Evolutionary conservation across 2,797 vertebrate genomes (phyloP).

Genomic region (Typhlichthys subterraneus): DNA sequence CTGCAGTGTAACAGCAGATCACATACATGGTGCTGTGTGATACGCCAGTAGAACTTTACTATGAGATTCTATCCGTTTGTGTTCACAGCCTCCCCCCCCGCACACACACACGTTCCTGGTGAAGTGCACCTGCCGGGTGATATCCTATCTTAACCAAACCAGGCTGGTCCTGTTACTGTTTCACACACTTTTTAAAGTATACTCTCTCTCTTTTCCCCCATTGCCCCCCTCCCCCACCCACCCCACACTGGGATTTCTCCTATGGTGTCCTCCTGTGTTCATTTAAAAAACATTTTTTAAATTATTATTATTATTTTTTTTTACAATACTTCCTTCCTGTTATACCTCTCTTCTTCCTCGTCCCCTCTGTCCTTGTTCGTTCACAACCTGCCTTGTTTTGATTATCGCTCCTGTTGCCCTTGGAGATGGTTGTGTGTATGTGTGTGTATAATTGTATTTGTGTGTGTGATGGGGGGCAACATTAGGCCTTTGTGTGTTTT

Average conservation of each 20-base stretch:
- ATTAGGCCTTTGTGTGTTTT: too few relatives aligned
- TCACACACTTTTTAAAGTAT: too few relatives aligned
- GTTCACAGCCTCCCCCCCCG: not conserved
- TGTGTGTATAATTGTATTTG: constrained; percentile 11
- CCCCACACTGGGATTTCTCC: constrained; percentile 11
- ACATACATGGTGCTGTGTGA: too few relatives aligned
- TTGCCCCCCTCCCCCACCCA: too few relatives aligned
- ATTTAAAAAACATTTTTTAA: not conserved
- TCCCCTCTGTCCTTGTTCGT: constrained; percentile 35
- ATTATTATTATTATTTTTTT: not conserved
- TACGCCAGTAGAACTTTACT: too few relatives aligned
- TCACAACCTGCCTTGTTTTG: constrained; percentile 51
- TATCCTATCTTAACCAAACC: not conserved
- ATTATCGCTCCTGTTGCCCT: constrained; percentile 66
- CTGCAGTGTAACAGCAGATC: too few relatives aligned
- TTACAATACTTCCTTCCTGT: constrained; percentile 22
- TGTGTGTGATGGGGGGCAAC: too few relatives aligned
- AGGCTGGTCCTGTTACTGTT: not conserved
- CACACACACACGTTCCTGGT: not conserved
- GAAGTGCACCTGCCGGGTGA: not conserved
- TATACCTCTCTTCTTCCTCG: constrained; percentile 18
- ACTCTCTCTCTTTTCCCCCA: too few relatives aligned
- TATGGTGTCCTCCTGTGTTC: constrained; percentile 18
- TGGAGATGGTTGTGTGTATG: constrained; percentile 58
- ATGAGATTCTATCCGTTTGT: too few relatives aligned